Evolutionary conservation across 2,888 invertebrate genomes (phyloP), one percentile per base, ranked within the genome.

Genomic region (Orthonychiurus folsomi): DNA sequence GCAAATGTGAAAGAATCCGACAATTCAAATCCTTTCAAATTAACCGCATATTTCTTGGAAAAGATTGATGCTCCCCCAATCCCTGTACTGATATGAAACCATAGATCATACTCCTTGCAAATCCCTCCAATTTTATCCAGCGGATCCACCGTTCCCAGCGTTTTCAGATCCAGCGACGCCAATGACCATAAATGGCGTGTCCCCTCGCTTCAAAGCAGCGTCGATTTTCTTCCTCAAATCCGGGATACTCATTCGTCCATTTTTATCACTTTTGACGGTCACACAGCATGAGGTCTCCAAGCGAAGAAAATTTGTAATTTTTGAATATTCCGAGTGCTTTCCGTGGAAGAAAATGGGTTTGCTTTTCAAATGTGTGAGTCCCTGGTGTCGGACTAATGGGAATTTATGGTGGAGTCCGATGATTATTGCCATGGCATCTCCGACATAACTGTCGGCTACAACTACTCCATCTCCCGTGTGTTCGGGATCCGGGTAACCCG

Each of bases 71-170:
- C 5, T 37, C 59, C 59, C 2, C 23, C 48, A 3, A 20, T 27
- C 9, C 21, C 50, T 48, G 59, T 61, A 56, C 63, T 63, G 12
- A 58, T 56, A 56, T 65, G 65, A 2, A 61, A 47, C 63, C 63
- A 65, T 25, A 61, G 9, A 2, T 37, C 20, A 18, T 50, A 37
- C 15, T 48, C 25, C 2, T 53, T 20, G 5, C 56, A 56, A 24
- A 64, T 25, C 18, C 9, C 25, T 1, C 50, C 64, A n/a, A 64
- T 56, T 20, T 50, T 27, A 9, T 55, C 50, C 12, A 64, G 25
- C 9, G 58, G 58, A 20, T 64, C 65, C n/a, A 56, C 60, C 1
- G 61, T 25, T 18, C 65, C 65, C 1, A 59, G 3, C 1, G 56
- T 23, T 37, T 5, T 37, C 15, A 21, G 28, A 23, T 54, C 63